Evolutionary conservation across 2,888 invertebrate species (phyloP).

Genomic region (Agapostemon virescens): DNA sequence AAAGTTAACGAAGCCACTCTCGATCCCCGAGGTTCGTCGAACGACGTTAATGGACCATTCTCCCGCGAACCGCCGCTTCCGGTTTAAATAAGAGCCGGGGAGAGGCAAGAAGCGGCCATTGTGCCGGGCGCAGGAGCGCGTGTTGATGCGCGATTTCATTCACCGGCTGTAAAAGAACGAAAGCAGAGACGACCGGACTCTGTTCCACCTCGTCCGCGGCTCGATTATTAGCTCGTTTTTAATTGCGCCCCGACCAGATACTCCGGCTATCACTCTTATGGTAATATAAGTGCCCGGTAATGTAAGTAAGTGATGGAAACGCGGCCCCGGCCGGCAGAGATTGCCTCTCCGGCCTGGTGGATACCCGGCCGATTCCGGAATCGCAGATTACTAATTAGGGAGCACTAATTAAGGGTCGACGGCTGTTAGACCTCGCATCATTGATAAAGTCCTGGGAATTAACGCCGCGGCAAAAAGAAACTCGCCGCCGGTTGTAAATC

Average conservation of each 20-base stretch:
- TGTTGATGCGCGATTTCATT: constrained; percentile 27
- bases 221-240: constrained; percentile 33
- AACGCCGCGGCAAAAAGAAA: not conserved
- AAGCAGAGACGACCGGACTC: not conserved
- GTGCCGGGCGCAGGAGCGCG: constrained; percentile 42
- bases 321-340: not conserved
- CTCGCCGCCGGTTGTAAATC: not conserved
- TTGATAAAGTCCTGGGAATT: constrained; percentile 10
- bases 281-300: constrained; percentile 7
- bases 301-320: constrained; percentile 16
- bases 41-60: constrained; percentile 21
- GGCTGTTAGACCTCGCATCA: not conserved
- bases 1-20: constrained; percentile 18
- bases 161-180: not conserved
- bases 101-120: constrained; percentile 33
- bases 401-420: constrained; percentile 8
- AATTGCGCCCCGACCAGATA: constrained; percentile 9
- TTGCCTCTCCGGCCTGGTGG: not conserved
- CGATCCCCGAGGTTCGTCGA: not conserved
- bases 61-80: constrained; percentile 18
- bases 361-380: not conserved
- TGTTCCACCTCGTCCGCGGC: not conserved
- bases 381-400: constrained; percentile 9
- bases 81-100: constrained; percentile 21
- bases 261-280: constrained; percentile 2